These are phyloP conservation scores for Schizotus pectinicornis DNA, from an alignment of 2,888 invertebrate genomes.

Conservation along the genomic window DNA sequence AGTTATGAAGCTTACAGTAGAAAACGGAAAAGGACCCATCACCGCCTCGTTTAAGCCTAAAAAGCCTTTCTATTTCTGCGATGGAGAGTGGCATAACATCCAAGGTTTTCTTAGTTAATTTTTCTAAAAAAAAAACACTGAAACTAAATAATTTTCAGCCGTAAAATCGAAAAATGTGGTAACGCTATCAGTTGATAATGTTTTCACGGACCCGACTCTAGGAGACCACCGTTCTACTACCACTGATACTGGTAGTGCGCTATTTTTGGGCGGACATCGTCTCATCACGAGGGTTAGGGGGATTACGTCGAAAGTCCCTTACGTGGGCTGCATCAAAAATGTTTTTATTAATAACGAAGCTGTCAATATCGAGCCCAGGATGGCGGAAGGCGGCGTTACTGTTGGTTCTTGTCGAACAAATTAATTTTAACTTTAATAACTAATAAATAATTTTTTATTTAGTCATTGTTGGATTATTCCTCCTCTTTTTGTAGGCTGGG, in stretches of 20 bases:
- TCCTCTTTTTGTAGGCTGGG: no score
- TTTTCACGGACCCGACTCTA: slow-evolving; percentile 74
- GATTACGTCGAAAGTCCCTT: slow-evolving; percentile 73
- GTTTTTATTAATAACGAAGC: slow-evolving; percentile 66
- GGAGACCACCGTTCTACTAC: slow-evolving; percentile 66
- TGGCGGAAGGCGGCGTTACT: slow-evolving; percentile 75
- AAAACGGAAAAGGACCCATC: slow-evolving; percentile 82
- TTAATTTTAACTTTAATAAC: slow-evolving; percentile 50
- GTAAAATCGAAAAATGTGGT: slow-evolving; percentile 91
- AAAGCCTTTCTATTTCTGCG: slow-evolving; percentile 76
- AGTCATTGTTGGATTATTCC: neutral
- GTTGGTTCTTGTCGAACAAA: slow-evolving; percentile 81
- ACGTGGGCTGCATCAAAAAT: slow-evolving; percentile 80
- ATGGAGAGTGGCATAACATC: slow-evolving; percentile 94
- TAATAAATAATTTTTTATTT: slow-evolving; percentile 1
- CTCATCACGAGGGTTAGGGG: slow-evolving; percentile 64
- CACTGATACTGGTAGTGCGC: slow-evolving; percentile 82
- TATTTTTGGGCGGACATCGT: slow-evolving; percentile 91
- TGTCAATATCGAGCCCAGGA: slow-evolving; percentile 62
- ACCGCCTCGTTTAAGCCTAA: slow-evolving; percentile 73
- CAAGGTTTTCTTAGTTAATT: slow-evolving; percentile 66
- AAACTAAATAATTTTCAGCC: slow-evolving; percentile 60
- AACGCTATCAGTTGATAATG: slow-evolving; percentile 84
- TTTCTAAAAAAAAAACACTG: no score
- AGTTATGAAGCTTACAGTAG: slow-evolving; percentile 80